phyloP scores from a whole-genome alignment of 2,888 invertebrate genomes.

The Beris morrisii region DNA sequence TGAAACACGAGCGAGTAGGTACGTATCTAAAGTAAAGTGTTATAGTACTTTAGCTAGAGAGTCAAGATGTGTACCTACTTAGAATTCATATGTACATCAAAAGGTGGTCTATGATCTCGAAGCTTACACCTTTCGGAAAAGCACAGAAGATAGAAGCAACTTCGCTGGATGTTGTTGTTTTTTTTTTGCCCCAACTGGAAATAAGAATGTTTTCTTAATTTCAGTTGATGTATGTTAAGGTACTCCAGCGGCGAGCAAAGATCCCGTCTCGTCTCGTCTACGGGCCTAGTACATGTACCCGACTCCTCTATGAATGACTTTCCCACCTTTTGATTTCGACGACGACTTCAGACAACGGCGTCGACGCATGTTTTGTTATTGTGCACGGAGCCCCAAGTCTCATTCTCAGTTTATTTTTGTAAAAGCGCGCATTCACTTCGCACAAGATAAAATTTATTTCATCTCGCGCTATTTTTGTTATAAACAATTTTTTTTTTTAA shows the following conservation, averaged over 20 bases:
- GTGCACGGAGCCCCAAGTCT: not conserved
- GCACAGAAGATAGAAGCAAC: too few relatives aligned
- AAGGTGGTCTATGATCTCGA: too few relatives aligned
- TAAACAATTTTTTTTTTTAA: not conserved
- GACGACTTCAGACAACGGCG: too few relatives aligned
- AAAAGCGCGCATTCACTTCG: conserved; percentile 18
- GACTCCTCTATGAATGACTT: conserved; percentile 6
- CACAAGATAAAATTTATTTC: not conserved
- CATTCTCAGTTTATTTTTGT: conserved; percentile 29
- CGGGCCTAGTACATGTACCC: conserved; percentile 1
- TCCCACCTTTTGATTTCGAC: conserved; percentile 22
- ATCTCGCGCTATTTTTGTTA: not conserved
- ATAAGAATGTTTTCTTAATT: conserved; percentile 9
- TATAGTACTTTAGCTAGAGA: too few relatives aligned
- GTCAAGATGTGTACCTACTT: too few relatives aligned
- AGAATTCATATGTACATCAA: too few relatives aligned
- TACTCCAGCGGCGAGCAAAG: not conserved
- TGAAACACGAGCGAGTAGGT: too few relatives aligned
- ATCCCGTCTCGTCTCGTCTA: not conserved
- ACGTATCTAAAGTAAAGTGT: too few relatives aligned
- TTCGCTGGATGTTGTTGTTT: not conserved
- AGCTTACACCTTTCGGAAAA: too few relatives aligned
- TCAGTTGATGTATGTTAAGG: not conserved
- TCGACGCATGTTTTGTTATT: not conserved
- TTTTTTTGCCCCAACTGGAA: not conserved